phyloP scores from a whole-genome alignment of 2,113 vertebrate genomes.

The Macheiramphus alcinus region DNA sequence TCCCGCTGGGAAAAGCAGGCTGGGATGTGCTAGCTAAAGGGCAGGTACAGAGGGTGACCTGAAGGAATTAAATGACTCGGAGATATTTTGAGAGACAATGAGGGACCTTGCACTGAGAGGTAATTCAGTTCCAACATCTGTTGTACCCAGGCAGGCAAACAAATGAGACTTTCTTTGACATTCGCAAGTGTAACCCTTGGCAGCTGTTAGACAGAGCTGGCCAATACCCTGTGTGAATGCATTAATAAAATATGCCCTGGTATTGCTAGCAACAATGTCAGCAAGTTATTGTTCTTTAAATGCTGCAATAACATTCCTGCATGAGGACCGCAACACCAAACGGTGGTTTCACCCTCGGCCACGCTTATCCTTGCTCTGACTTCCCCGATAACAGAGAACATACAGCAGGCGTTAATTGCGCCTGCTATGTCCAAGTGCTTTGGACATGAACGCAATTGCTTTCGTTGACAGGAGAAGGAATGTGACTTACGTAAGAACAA shows the following conservation, averaged over 20 bases:
- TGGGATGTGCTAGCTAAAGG: neutral
- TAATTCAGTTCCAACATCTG: neutral
- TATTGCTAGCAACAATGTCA: neutral
- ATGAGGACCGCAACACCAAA: neutral
- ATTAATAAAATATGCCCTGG: neutral
- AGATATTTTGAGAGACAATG: neutral
- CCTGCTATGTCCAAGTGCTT: neutral
- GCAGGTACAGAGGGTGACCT: neutral
- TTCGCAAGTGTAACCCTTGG: neutral
- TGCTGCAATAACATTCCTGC: neutral
- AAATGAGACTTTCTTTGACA: neutral
- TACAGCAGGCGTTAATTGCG: neutral
- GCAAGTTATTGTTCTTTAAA: constrained; percentile 28
- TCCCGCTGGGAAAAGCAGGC: neutral
- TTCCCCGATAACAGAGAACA: neutral
- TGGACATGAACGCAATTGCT: neutral
- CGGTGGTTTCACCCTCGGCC: neutral
- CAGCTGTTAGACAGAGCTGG: neutral
- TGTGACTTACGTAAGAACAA: neutral
- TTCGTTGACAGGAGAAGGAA: neutral
- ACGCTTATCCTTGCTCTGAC: neutral
- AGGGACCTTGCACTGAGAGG: neutral
- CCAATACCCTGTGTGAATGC: neutral
- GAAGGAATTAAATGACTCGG: neutral
- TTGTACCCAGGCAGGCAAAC: neutral